Conservation (phyloP, 2,888 invertebrate species). For the Clunio marinus region DNA sequence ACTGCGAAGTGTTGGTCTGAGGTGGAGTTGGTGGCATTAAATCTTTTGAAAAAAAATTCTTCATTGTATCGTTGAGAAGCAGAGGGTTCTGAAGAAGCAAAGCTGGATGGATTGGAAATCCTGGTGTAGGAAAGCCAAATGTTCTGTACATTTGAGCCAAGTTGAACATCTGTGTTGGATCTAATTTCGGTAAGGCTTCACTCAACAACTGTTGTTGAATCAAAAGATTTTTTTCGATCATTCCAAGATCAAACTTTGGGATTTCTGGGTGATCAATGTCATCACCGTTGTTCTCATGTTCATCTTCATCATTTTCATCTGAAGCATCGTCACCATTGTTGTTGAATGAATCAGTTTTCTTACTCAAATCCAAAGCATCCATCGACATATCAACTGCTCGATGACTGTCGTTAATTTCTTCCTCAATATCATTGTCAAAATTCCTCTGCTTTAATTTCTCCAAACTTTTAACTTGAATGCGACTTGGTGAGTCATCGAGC, state of each 20-base stretch:
- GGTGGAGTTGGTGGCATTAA: slow-evolving; percentile 36
- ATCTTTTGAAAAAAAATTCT: slow-evolving; percentile 54
- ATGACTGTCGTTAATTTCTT: slow-evolving; percentile 47
- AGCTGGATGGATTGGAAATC: slow-evolving; percentile 62
- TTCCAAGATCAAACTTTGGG: slow-evolving; percentile 45
- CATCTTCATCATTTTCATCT: slow-evolving; percentile 43
- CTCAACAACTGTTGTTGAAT: slow-evolving; percentile 67
- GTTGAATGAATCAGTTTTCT: slow-evolving; percentile 56
- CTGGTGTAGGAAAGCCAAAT: slow-evolving; percentile 56
- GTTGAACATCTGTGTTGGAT: slow-evolving; percentile 58
- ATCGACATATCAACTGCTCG: slow-evolving; percentile 69
- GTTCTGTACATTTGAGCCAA: slow-evolving; percentile 60
- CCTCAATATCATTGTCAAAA: slow-evolving; percentile 52
- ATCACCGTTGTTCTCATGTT: slow-evolving; percentile 43
- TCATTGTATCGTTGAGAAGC: slow-evolving; percentile 55
- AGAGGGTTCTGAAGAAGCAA: slow-evolving; percentile 61
- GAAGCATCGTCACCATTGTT: slow-evolving; percentile 44
- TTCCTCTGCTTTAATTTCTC: slow-evolving; percentile 58
- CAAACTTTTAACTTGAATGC: slow-evolving; percentile 60
- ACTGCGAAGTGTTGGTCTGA: background rate
- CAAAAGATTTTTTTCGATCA: slow-evolving; percentile 56
- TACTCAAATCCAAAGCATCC: slow-evolving; percentile 78
- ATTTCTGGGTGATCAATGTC: slow-evolving; percentile 46
- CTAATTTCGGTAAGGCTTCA: slow-evolving; percentile 58
- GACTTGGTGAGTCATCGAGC: slow-evolving; percentile 52